These are phyloP conservation scores for Echiichthys vipera DNA, from an alignment of 2,797 vertebrate genomes.

Conservation along the genomic window DNA sequence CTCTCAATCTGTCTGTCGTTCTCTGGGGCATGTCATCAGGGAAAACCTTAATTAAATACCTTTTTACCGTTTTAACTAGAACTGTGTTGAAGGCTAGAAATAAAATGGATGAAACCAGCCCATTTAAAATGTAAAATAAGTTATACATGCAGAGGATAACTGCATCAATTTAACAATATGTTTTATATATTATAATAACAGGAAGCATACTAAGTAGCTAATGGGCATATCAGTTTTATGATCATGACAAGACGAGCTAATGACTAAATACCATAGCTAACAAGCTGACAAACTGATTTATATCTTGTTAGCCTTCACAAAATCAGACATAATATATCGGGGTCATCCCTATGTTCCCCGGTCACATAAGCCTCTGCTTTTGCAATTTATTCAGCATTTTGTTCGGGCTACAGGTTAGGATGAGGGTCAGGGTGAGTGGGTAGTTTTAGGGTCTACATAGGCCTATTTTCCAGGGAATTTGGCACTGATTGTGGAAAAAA, in stretches of 20 bases:
- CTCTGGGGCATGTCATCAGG: neutral
- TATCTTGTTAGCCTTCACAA: no score
- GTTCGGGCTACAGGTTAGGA: no score
- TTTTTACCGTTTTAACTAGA: constrained; percentile 2
- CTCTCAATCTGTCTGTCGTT: neutral
- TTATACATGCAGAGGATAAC: neutral
- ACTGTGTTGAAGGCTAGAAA: neutral
- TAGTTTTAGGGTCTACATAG: no score
- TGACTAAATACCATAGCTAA: neutral
- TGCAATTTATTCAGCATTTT: no score
- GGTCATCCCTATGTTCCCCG: no score
- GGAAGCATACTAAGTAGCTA: neutral
- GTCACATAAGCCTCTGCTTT: no score
- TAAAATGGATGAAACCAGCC: neutral
- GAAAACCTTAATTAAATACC: neutral
- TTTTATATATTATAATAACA: neutral
- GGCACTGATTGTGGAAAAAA: no score
- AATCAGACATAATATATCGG: no score
- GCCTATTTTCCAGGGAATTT: no score
- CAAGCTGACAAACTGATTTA: no score
- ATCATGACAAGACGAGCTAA: neutral
- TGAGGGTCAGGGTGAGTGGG: no score
- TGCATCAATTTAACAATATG: neutral
- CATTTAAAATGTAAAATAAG: neutral
- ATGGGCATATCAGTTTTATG: neutral